Conservation (phyloP, 2,888 invertebrate species). For the Beris chalybata region DNA sequence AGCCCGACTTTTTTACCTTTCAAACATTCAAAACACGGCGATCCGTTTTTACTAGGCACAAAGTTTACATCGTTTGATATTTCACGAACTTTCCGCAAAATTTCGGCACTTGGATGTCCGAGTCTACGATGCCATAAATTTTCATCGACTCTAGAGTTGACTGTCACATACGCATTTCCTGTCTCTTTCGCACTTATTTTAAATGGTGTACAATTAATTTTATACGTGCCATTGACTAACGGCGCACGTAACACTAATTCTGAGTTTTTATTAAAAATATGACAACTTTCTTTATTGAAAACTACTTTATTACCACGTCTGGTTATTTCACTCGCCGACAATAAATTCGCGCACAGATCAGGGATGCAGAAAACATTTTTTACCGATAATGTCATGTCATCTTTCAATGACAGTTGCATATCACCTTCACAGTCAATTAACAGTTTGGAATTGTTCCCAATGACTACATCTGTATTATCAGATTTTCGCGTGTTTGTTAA, state of each 20-base stretch:
- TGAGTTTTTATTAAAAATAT: conserved; percentile 22
- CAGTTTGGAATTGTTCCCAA: neutral
- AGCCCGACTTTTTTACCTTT: neutral
- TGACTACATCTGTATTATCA: neutral
- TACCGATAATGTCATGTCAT: neutral
- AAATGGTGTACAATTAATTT: too few species aligned
- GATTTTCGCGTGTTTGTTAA: conserved; percentile 39
- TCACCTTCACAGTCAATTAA: conserved; percentile 2
- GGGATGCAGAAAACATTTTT: conserved; percentile 33
- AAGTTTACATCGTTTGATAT: neutral
- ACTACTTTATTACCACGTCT: conserved; percentile 24
- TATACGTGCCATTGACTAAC: too few species aligned
- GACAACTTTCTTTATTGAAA: conserved; percentile 22
- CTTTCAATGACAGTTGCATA: neutral
- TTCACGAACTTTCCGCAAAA: conserved; percentile 37
- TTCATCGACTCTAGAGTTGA: neutral
- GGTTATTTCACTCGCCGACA: conserved; percentile 39
- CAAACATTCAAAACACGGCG: neutral
- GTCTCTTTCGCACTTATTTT: too few species aligned
- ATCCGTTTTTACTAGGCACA: neutral
- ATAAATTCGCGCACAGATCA: conserved; percentile 37
- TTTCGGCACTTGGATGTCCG: conserved; percentile 42
- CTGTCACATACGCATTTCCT: neutral
- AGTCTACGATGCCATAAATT: conserved; percentile 39
- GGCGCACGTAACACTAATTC: too few species aligned